Evolutionary conservation across 2,113 vertebrate species (phyloP), one percentile per base, ranked within the genome.

Genomic region (Melierax canorus): DNA sequence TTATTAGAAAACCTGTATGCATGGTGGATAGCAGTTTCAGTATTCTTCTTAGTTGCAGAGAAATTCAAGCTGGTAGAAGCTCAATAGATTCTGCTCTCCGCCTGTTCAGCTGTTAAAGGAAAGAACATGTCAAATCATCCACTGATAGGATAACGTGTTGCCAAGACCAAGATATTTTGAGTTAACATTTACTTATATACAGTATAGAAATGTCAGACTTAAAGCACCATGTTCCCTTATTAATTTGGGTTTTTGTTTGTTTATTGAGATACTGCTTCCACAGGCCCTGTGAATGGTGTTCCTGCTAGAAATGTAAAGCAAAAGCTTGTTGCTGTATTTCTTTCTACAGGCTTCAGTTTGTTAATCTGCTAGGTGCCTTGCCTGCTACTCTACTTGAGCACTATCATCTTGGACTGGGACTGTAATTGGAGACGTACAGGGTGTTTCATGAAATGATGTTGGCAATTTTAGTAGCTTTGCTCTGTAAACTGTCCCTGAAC

Each of bases 111-210:
- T 89, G 88, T 91, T 96, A 72, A 51, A 88, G 84, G 77, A 26
- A 85, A 93, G 80, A 87, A 73, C 32, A 45, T 23, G 83, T 92
- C 94, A 95, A 45, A 84, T 93, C 58, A 93, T 75, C 77, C 80
- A 15, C 75, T 86, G 69, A 80, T 69, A 94, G 64, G 38, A 60
- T 80, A 73, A 73, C 2, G 7, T 86, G 27, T 84, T 94, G 94
- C 79, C 90, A 92, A 93, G 67, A 80, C 71, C 68, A 81, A 74
- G 53, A 30, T 48, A 93, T 69, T 89, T 82, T 77, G 56, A 88
- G 74, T 64, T 89, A 93, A 46, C 46, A 51, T 92, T 91, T 92
- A 64, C 86, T 93, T 91, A 74, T 6, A 45, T 19, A 60, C 60
- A 56, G 12, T 43, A 24, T 11, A 50, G 93, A 81, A 77, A 86